These are phyloP conservation scores for Glaucopsyche alexis DNA, from an alignment of 2,888 invertebrate genomes.

Conservation along the genomic window DNA sequence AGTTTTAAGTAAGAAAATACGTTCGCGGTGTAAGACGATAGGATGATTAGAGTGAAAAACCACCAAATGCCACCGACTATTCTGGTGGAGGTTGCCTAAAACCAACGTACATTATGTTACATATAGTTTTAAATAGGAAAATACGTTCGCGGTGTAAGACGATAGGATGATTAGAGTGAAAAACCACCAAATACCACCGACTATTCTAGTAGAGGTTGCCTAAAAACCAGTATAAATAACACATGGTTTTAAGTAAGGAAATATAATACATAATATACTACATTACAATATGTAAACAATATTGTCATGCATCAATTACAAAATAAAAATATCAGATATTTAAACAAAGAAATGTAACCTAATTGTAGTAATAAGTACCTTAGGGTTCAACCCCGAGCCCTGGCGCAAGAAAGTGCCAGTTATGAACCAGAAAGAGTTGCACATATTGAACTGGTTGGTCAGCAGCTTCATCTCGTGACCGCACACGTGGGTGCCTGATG, in stretches of 20 bases:
- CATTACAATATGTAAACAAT: too few species aligned
- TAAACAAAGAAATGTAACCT: too few species aligned
- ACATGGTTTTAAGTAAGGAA: too few species aligned
- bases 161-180: slow-evolving; percentile 99
- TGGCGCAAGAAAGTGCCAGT: slow-evolving; percentile 97
- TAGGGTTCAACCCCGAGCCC: slow-evolving; percentile 94
- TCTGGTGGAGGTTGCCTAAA: slow-evolving; percentile 92
- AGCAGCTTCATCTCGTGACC: slow-evolving; percentile 90
- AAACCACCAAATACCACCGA: slow-evolving; percentile 99
- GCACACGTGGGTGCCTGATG: slow-evolving; percentile 86
- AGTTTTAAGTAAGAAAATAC: too few species aligned
- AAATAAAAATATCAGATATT: too few species aligned
- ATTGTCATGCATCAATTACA: too few species aligned
- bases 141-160: slow-evolving; percentile 98
- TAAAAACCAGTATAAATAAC: slow-evolving; percentile 48
- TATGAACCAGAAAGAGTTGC: slow-evolving; percentile 98
- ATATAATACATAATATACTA: too few species aligned
- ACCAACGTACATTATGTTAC: neutral
- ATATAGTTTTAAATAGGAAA: too few species aligned
- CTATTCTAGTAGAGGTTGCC: slow-evolving; percentile 96
- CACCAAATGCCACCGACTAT: slow-evolving; percentile 99
- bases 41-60: slow-evolving; percentile 99
- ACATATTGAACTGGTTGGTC: slow-evolving; percentile 97
- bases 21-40: slow-evolving; percentile 99
- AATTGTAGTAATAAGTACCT: slow-evolving; percentile 74